Evolutionary conservation across 2,888 invertebrate genomes (phyloP).

Genomic region (Tolmerus cingulatus): DNA sequence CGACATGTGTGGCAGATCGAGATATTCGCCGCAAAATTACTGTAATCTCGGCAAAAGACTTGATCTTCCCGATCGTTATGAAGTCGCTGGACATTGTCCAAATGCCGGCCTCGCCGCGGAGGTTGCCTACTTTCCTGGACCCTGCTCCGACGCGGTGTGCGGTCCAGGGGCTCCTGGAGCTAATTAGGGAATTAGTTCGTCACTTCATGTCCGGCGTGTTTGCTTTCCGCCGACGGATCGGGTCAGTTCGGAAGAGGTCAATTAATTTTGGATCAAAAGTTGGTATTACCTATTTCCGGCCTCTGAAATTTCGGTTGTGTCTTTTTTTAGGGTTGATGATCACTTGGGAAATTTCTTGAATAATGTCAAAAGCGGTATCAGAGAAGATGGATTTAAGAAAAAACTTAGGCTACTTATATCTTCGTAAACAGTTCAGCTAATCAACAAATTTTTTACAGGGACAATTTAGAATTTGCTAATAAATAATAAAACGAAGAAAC

Average conservation of each 20-base stretch:
- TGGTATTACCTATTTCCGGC: not conserved
- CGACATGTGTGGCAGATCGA: conserved; percentile 49
- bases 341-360: not conserved
- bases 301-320: not conserved
- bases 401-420: too few relatives aligned
- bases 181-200: conserved; percentile 39
- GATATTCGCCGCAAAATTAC: conserved; percentile 48
- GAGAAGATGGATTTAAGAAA: too few relatives aligned
- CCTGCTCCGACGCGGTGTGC: too few relatives aligned
- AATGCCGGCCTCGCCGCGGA: not conserved
- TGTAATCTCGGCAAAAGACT: conserved; percentile 46
- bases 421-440: too few relatives aligned
- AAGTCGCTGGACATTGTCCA: conserved; percentile 24
- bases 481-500: too few relatives aligned
- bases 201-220: conserved; percentile 43
- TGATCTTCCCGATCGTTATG: conserved; percentile 48
- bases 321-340: not conserved
- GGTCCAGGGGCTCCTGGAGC: not conserved
- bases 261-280: conserved; percentile 30
- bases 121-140: not conserved
- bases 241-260: conserved; percentile 19
- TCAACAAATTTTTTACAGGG: too few relatives aligned
- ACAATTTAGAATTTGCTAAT: too few relatives aligned
- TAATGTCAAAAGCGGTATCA: not conserved
- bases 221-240: conserved; percentile 30